Conservation (phyloP, 2,888 invertebrate species). For the Liposcelis brunnea region DNA sequence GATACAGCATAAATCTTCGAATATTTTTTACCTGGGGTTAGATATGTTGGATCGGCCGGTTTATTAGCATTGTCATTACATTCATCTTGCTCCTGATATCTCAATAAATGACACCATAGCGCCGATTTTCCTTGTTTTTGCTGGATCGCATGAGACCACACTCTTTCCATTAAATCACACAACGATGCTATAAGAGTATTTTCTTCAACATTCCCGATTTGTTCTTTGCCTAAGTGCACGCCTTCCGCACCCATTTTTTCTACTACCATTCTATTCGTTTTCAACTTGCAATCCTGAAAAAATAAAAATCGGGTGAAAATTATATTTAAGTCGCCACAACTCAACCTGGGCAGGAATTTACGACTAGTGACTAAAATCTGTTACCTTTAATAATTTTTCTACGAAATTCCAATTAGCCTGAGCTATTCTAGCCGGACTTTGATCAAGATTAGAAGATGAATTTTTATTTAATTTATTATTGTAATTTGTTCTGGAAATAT, state of each 20-base stretch:
- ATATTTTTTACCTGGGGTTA: slow-evolving; percentile 44
- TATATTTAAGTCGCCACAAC: not conserved
- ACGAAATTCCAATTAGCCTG: slow-evolving; percentile 98
- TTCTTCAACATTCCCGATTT: slow-evolving; percentile 68
- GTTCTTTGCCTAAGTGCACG: slow-evolving; percentile 66
- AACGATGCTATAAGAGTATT: slow-evolving; percentile 95
- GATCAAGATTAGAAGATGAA: slow-evolving; percentile 1
- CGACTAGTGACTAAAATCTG: not conserved
- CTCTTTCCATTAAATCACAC: slow-evolving; percentile 89
- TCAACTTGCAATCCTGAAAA: slow-evolving; percentile 73
- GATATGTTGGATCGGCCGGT: slow-evolving; percentile 39
- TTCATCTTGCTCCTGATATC: slow-evolving; percentile 73
- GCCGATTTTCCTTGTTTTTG: slow-evolving; percentile 91
- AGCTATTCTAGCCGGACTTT: slow-evolving; percentile 74
- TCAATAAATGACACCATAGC: slow-evolving; percentile 85
- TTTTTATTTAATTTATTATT: slow-evolving; percentile 5
- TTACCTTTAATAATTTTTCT: slow-evolving; percentile 85
- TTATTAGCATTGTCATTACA: slow-evolving; percentile 36
- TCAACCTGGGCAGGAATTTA: too few relatives aligned
- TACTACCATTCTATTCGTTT: slow-evolving; percentile 97
- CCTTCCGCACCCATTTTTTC: slow-evolving; percentile 98
- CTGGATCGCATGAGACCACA: slow-evolving; percentile 95
- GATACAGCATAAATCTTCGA: too few relatives aligned
- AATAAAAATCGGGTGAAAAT: slow-evolving; percentile 9
- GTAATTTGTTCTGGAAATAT: not conserved